Percentiles rank a stretch among this genome's conserved stretches.
Evolutionary conservation across 2,797 vertebrate genomes (phyloP).

Genomic region (Sebastes variabilis): DNA sequence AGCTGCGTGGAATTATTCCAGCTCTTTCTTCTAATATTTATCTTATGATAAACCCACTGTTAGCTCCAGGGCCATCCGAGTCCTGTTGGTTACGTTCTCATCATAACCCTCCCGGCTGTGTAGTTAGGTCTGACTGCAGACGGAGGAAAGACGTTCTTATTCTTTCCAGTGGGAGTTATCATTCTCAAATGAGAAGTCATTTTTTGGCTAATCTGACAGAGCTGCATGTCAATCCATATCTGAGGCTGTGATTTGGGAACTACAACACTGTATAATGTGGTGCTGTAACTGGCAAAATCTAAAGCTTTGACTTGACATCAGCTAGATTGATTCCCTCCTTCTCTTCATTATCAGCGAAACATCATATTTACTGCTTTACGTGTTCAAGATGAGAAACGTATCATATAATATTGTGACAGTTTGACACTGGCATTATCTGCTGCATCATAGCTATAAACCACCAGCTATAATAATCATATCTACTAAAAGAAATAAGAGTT

Average conservation of each 20-base stretch:
- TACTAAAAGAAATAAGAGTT: background rate
- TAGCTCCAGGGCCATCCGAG: conserved; percentile 61
- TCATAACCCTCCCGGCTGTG: conserved; percentile 67
- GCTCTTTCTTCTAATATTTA: conserved; percentile 74
- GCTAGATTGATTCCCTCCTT: background rate
- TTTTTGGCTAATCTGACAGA: conserved; percentile 24
- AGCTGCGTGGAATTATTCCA: conserved; percentile 58
- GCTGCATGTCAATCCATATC: conserved; percentile 4
- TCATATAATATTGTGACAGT: background rate
- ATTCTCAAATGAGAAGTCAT: conserved; percentile 20
- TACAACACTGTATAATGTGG: background rate
- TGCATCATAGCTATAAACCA: background rate
- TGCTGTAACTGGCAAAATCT: background rate
- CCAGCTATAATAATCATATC: background rate
- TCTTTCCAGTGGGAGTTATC: conserved; percentile 53
- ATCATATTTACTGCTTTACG: background rate
- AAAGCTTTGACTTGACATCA: conserved; percentile 16
- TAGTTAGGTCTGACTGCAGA: conserved; percentile 63
- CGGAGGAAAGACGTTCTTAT: conserved; percentile 21
- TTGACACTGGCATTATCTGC: background rate
- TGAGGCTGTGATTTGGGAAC: background rate
- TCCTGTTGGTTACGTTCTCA: conserved; percentile 66
- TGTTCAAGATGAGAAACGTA: background rate
- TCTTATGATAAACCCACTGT: conserved; percentile 70
- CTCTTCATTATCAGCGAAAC: background rate